These are phyloP conservation scores for Drosophila nigricruria DNA, from an alignment of 2,888 invertebrate species.

Conservation along the genomic window DNA sequence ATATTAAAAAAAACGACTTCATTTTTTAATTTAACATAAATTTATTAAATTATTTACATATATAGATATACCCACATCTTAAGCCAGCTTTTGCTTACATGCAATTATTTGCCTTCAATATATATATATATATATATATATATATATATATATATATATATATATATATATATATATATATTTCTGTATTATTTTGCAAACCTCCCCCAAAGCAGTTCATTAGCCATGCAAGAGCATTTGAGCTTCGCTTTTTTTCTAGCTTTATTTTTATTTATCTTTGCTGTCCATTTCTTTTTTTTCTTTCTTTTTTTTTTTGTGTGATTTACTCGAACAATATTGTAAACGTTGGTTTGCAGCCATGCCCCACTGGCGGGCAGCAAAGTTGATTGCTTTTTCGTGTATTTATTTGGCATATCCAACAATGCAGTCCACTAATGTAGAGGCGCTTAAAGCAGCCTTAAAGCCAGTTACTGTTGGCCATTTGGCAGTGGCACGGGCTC, in stretches of 20 bases:
- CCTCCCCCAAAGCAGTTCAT: neutral
- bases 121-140: neutral
- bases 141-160: neutral
- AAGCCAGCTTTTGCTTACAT: neutral
- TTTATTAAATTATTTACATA: neutral
- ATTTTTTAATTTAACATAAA: neutral
- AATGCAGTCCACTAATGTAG: constrained; percentile 31
- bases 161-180: neutral
- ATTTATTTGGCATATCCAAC: constrained; percentile 67
- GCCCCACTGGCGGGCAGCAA: constrained; percentile 5
- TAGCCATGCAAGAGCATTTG: constrained; percentile 33
- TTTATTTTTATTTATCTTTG: constrained; percentile 41
- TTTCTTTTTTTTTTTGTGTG: constrained; percentile 21
- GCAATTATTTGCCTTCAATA: neutral
- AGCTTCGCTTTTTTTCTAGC: constrained; percentile 2
- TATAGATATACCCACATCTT: neutral
- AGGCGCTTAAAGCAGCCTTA: constrained; percentile 30
- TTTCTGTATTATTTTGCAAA: neutral
- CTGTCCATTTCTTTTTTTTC: constrained; percentile 19
- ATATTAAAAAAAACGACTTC: neutral
- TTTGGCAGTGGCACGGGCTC: constrained; percentile 43
- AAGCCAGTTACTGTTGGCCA: constrained; percentile 26
- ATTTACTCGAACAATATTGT: constrained; percentile 46
- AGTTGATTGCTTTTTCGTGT: constrained; percentile 76
- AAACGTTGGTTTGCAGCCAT: constrained; percentile 56